phyloP scores from a whole-genome alignment of 2,113 vertebrate genomes.

The Ceyx melanurus region DNA sequence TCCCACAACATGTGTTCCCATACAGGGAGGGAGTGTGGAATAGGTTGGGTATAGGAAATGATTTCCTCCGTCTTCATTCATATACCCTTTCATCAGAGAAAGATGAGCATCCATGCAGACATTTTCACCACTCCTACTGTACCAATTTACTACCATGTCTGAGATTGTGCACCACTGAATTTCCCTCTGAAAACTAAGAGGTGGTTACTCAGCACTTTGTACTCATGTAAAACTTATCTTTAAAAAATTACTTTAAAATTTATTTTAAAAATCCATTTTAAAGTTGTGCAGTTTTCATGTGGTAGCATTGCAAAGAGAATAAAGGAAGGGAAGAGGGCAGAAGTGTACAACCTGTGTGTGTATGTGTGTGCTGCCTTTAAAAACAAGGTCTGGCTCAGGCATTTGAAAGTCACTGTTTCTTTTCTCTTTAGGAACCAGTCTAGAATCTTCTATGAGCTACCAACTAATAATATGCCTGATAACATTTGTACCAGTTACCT shows the following conservation, averaged over 20 bases:
- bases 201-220: background rate
- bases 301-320: background rate
- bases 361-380: background rate
- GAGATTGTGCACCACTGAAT: background rate
- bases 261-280: background rate
- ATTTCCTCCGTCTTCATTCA: background rate
- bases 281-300: background rate
- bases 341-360: background rate
- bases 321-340: background rate
- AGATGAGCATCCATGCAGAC: background rate
- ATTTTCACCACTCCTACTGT: background rate
- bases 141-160: background rate
- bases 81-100: background rate
- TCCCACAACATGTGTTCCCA: background rate
- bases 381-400: background rate
- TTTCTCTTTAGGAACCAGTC: background rate
- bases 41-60: background rate
- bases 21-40: rapidly evolving
- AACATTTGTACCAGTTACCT: background rate
- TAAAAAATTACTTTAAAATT: background rate
- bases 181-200: background rate
- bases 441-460: background rate
- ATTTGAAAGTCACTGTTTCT: background rate
- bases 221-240: background rate
- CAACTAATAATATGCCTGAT: background rate